Evolutionary conservation across 2,797 vertebrate species (phyloP).

Genomic region (Diglossa cyanea): DNA sequence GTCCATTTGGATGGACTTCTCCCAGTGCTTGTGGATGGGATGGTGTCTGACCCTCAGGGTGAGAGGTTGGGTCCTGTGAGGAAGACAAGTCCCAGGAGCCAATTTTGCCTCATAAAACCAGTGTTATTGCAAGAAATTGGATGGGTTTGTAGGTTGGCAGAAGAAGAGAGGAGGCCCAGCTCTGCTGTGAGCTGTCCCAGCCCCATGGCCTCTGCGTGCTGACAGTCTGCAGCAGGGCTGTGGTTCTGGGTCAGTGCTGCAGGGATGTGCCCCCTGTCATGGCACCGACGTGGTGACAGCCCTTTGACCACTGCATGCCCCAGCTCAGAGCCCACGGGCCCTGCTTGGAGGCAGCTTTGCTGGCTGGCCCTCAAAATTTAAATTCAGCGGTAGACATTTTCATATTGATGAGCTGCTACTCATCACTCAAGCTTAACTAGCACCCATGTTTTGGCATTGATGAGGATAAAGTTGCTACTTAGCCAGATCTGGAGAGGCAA

Average conservation of each 20-base stretch:
- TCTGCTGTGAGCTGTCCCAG: not conserved
- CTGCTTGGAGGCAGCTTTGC: rapidly evolving
- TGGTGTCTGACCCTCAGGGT: not conserved
- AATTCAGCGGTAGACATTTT: not conserved
- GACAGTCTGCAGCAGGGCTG: not conserved
- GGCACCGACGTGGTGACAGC: not conserved
- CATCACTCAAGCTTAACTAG: not conserved
- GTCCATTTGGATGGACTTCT: not conserved
- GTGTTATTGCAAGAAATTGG: not conserved
- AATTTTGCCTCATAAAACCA: not conserved
- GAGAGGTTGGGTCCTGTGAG: not conserved
- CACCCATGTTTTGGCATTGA: not conserved
- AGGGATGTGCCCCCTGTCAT: not conserved
- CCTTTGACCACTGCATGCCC: rapidly evolving
- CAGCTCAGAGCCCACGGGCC: not conserved
- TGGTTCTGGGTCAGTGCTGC: not conserved
- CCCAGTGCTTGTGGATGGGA: not conserved
- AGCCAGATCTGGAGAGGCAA: not conserved
- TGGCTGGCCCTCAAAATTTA: not conserved
- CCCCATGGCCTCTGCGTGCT: not conserved
- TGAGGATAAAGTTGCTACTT: not conserved
- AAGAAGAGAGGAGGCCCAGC: not conserved
- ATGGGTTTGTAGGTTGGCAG: not conserved
- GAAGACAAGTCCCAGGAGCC: not conserved
- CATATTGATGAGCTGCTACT: not conserved